Percentiles rank a stretch among this genome's conserved stretches.
phyloP scores from a whole-genome alignment of 2,888 invertebrate species.

The Mystacides longicornis region DNA sequence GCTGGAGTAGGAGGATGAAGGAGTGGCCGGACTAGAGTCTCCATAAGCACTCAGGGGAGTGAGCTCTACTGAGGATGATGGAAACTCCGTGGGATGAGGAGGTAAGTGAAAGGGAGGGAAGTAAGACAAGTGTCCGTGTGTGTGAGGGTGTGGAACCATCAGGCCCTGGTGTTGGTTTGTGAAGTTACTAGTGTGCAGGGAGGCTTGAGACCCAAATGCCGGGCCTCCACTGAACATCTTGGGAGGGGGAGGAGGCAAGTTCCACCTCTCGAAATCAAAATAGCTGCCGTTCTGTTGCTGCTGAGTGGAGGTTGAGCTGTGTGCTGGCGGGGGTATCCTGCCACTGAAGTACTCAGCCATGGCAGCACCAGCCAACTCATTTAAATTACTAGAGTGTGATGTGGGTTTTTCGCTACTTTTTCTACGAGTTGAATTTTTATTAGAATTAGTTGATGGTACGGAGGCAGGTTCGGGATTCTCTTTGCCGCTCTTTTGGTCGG shows the following conservation, averaged over 20 bases:
- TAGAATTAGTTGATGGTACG: constrained; percentile 31
- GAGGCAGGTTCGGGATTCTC: constrained; percentile 33
- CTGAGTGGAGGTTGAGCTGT: constrained; percentile 53
- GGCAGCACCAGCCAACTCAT: constrained; percentile 46
- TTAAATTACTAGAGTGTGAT: constrained; percentile 40
- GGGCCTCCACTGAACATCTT: constrained; percentile 60
- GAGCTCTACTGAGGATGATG: constrained; percentile 58
- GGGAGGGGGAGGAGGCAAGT: constrained; percentile 59
- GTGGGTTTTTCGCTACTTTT: constrained; percentile 56
- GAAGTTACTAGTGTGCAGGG: constrained; percentile 49
- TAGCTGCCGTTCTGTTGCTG: constrained; percentile 60
- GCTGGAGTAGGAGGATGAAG: constrained; percentile 43
- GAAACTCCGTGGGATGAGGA: constrained; percentile 58
- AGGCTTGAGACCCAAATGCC: constrained; percentile 50
- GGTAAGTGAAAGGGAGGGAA: constrained; percentile 70
- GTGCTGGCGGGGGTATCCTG: constrained; percentile 66
- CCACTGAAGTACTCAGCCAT: constrained; percentile 52
- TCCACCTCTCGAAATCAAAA: constrained; percentile 78
- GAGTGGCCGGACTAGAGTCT: constrained; percentile 52
- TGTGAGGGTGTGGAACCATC: constrained; percentile 57
- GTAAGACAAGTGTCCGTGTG: constrained; percentile 64
- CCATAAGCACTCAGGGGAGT: constrained; percentile 52
- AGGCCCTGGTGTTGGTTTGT: constrained; percentile 58
- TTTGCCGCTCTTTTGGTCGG: constrained; percentile 44
- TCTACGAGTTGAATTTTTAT: constrained; percentile 37